Evolutionary conservation across 2,113 vertebrate species (phyloP), one percentile per base, ranked within the genome.

Genomic region (Tragelaphus imberbis): DNA sequence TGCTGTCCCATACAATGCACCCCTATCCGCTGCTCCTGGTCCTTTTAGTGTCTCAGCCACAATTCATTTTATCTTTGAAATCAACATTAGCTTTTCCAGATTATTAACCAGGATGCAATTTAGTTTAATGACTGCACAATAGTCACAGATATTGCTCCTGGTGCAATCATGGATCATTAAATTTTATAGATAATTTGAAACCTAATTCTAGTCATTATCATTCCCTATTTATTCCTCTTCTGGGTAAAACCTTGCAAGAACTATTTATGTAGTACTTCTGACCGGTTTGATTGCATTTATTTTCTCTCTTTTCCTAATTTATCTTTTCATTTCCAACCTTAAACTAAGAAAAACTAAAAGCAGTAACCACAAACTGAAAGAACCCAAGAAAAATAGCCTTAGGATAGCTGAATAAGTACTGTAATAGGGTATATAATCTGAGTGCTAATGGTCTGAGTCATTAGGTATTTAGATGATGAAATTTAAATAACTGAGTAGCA

Each of bases 1-100:
- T 56, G 6, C 55, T 58, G 1, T 23, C 58, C 27, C 27, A 0
- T 9, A 7, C 5, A 1, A 0, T n/a, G 17, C 2, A 25, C 21
- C 28, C 17, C 8, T 40, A 0, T 10, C 19, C 7, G 16, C 36
- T 40, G 5, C 4, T 14, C 6, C 8, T 75, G 21, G 1, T 63
- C 23, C 14, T 56, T 7, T 51, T 33, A 27, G 4, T 80, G 17
- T 80, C 30, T 90, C 63, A 59, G 40, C 5, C 14, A 53, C 44
- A 71, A 19, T 17, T 27, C 75, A 40, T 17, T 49, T 40, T 63
- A 40, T 27, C 40, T 89, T 90, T 75, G 53, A 27, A 68, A 28
- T 79, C 12, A 61, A 5, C 33, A 28, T 59, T 49, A 92, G 25
- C 55, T 93, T 58, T 93, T 58, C 53, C 58, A 80, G 80, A 13